A percentile compares a stretch with the other conserved stretches of the same genome.
These are phyloP conservation scores for Gobiocypris rarus DNA, from an alignment of 2,113 vertebrate species.

Conservation along the genomic window DNA sequence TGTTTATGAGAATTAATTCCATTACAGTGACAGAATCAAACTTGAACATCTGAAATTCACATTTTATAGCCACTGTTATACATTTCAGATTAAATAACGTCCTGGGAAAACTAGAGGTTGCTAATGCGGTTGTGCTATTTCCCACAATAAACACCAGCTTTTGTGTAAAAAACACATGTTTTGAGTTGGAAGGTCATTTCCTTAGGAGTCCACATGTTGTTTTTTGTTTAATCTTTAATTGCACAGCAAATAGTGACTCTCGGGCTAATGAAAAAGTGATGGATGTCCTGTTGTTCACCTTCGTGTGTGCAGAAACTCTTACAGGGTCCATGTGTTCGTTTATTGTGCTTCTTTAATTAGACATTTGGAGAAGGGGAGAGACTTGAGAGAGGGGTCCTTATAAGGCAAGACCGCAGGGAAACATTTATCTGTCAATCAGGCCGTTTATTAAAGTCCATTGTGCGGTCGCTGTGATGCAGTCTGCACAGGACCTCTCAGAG, in stretches of 20 bases:
- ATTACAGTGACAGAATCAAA: conserved; percentile 6
- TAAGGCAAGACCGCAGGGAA: background rate
- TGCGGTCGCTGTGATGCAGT: background rate
- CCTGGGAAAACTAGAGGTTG: background rate
- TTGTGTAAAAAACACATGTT: background rate
- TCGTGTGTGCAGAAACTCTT: background rate
- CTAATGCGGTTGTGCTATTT: background rate
- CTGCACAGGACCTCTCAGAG: background rate
- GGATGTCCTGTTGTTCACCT: conserved; percentile 9
- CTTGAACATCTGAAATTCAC: background rate
- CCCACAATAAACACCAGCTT: conserved; percentile 3
- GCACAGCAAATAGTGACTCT: background rate
- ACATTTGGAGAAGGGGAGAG: background rate
- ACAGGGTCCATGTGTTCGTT: background rate
- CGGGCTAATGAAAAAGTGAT: background rate
- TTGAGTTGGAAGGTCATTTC: conserved; percentile 9
- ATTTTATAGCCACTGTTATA: background rate
- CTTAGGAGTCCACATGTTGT: background rate
- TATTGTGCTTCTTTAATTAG: background rate
- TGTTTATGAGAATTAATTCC: background rate
- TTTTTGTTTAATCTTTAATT: background rate
- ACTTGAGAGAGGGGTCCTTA: background rate
- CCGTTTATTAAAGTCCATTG: background rate
- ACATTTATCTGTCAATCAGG: background rate
- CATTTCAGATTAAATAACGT: background rate